Evolutionary conservation across 1,140 invertebrate genomes (phyloP), one percentile per base, ranked within the genome.

Genomic region (Panonychus citri): DNA sequence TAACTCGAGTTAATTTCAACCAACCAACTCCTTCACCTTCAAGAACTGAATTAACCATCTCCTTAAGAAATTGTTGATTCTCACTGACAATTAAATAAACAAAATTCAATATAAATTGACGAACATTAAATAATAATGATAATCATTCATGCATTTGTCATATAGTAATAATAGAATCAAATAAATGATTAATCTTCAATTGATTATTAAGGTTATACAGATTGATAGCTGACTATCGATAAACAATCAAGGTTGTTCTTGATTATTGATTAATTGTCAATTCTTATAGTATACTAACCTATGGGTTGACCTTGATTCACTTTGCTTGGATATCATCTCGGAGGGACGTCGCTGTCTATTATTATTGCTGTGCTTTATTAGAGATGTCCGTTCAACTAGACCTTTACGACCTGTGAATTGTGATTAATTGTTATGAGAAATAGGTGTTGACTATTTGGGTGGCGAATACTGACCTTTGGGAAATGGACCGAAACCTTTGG

Each of bases 1-100:
- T 90, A 21, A 98, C 73, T 37, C 91, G 78, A 66, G 85, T 91
- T 7, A 93, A 69, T 70, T 96, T 94, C 21, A 98, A 72, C 87
- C 93, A 97, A 37, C 91, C 88, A 17, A 98, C 81, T 3, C 94
- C 91, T 73, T 98, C 88, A 12, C 94, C 95, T 49, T 85, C 82
- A 50, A 97, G 66, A 4, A 97, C 86, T 72, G 84, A 83, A 65
- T 79, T 84, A 12, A 93, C 80, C 28, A 94, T 76, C 78, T 94
- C 72, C 60, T 75, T 73, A 46, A 78, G 62, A 58, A 75, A 74
- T 60, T 73, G 68, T 62, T 78, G 77, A 60, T 76, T 77, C 61
- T 78, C 77, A 66, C 73, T 76, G 43, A 19, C 4, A 10, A 60
- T 26, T 63, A 65, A 62, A 25, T 28, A 61, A 57, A 40, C 13